phyloP scores from a whole-genome alignment of 2,888 invertebrate genomes.

The Orthosia cruda region DNA sequence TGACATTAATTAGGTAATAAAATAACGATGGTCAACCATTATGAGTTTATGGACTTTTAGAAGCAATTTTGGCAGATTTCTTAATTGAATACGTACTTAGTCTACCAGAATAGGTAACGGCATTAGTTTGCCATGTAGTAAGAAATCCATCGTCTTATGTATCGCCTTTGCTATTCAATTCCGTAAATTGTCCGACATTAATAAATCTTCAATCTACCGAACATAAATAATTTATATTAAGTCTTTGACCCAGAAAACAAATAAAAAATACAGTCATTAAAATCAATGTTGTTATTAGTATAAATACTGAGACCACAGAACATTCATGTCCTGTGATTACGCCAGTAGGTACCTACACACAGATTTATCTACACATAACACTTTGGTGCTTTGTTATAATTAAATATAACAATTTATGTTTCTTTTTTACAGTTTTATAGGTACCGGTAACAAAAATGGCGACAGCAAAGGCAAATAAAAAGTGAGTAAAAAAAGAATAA shows the following conservation, averaged over 20 bases:
- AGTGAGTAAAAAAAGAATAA: conserved; percentile 76
- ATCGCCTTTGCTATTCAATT: background rate
- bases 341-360: background rate
- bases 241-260: no score
- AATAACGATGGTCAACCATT: background rate
- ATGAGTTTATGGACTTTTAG: no score
- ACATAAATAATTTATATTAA: no score
- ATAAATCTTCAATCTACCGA: background rate
- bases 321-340: background rate
- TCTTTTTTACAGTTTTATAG: conserved; percentile 42
- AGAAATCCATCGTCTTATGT: background rate
- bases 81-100: no score
- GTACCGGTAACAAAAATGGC: conserved; percentile 54
- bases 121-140: no score
- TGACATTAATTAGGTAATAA: background rate
- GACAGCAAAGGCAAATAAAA: conserved; percentile 70
- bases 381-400: background rate
- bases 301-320: background rate
- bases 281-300: background rate
- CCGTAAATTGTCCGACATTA: background rate
- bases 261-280: background rate
- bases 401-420: background rate
- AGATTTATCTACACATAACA: background rate
- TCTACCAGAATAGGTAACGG: no score
- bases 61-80: no score